Evolutionary conservation across 2,888 invertebrate species (phyloP).

Genomic region (Hybos culiciformis): DNA sequence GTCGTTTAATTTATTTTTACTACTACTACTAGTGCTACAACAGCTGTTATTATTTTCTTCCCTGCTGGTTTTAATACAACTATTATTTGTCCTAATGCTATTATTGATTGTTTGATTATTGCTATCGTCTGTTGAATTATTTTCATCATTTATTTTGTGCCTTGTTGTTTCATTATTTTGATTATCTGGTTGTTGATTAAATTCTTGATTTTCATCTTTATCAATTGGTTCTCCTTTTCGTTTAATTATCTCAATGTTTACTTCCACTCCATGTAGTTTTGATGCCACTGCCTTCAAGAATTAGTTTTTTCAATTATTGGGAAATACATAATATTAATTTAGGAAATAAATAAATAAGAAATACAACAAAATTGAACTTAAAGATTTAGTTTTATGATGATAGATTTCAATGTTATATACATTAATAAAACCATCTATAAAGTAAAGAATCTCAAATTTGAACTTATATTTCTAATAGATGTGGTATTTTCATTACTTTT

Average conservation of each 20-base stretch:
- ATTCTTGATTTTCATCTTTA: constrained; percentile 27
- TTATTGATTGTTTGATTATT: constrained; percentile 6
- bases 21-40: constrained; percentile 3
- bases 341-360: neutral
- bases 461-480: too few relatives aligned
- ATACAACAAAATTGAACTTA: neutral
- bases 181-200: constrained; percentile 10
- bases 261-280: constrained; percentile 82
- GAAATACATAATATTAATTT: neutral
- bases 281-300: constrained; percentile 72
- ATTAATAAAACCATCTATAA: too few relatives aligned
- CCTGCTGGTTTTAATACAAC: constrained; percentile 5
- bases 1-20: neutral
- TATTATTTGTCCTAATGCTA: neutral
- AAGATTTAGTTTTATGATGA: neutral
- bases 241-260: constrained; percentile 80
- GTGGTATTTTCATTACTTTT: too few relatives aligned
- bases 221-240: constrained; percentile 56
- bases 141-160: constrained; percentile 13
- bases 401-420: too few relatives aligned
- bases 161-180: constrained; percentile 13
- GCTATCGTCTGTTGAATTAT: constrained; percentile 17
- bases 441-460: too few relatives aligned
- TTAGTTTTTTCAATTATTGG: neutral
- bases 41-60: constrained; percentile 6